phyloP scores from a whole-genome alignment of 2,888 invertebrate genomes.

The Ernsta delagoae region DNA sequence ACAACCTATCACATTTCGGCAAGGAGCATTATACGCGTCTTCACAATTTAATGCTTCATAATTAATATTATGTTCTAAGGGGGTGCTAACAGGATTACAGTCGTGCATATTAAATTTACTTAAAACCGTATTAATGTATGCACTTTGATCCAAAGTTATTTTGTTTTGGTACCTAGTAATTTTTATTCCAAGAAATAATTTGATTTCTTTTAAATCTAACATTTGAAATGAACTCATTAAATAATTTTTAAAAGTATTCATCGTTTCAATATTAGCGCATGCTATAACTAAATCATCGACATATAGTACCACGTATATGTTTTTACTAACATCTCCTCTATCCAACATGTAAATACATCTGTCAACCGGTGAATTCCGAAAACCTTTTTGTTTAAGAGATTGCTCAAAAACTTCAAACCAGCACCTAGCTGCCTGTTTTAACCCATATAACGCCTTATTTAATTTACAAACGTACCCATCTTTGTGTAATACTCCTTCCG shows the following conservation, averaged over 20 bases:
- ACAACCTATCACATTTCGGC: constrained; percentile 42
- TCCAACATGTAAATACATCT: constrained; percentile 6
- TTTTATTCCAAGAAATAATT: constrained; percentile 45
- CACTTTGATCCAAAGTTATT: constrained; percentile 41
- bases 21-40: constrained; percentile 39
- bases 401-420: constrained; percentile 45
- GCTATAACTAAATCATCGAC: constrained; percentile 34
- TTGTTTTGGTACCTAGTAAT: constrained; percentile 36
- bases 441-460: constrained; percentile 47
- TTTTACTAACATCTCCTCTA: background rate
- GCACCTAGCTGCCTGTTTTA: constrained; percentile 44
- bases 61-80: too few relatives aligned
- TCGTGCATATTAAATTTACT: constrained; percentile 42
- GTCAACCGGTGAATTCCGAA: constrained; percentile 42
- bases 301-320: constrained; percentile 3
- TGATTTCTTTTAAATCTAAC: constrained; percentile 42
- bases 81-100: constrained; percentile 40
- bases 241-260: constrained; percentile 38
- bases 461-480: constrained; percentile 43
- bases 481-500: background rate
- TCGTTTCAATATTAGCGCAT: constrained; percentile 30
- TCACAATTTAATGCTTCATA: constrained; percentile 18
- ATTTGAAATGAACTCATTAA: constrained; percentile 42
- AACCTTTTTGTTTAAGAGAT: constrained; percentile 40
- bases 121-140: constrained; percentile 43